Percentiles rank a stretch among this genome's conserved stretches.
Conservation (phyloP, 2,113 vertebrate genomes). For the Raja brachyura region DNA sequence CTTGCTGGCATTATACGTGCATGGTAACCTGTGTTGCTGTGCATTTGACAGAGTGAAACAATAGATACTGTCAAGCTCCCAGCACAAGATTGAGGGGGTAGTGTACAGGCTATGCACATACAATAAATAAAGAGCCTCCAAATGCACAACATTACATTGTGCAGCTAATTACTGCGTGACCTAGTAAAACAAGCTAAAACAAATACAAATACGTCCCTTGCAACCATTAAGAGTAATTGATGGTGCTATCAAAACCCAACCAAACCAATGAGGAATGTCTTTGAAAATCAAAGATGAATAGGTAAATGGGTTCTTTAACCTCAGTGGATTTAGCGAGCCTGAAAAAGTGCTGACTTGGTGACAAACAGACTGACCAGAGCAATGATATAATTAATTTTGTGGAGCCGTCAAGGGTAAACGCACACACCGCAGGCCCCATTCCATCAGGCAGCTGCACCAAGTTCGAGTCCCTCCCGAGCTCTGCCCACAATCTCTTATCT, state of each 20-base stretch:
- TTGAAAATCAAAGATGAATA: slow-evolving; percentile 60
- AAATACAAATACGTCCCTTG: slow-evolving; percentile 60
- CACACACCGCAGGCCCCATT: background rate
- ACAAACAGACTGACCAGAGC: slow-evolving; percentile 65
- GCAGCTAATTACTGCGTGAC: slow-evolving; percentile 58
- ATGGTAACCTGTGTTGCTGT: background rate
- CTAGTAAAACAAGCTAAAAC: slow-evolving; percentile 71
- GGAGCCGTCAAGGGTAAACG: slow-evolving; percentile 21
- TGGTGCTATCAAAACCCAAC: slow-evolving; percentile 59
- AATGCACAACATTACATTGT: slow-evolving; percentile 55
- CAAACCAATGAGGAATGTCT: slow-evolving; percentile 63
- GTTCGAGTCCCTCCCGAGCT: slow-evolving; percentile 2
- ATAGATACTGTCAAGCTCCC: slow-evolving; percentile 33
- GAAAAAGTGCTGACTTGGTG: slow-evolving; percentile 64
- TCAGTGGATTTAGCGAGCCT: slow-evolving; percentile 47
- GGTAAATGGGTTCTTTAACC: slow-evolving; percentile 64
- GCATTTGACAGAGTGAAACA: slow-evolving; percentile 25
- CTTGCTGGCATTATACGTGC: background rate
- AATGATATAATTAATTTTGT: slow-evolving; percentile 38
- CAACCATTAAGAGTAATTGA: slow-evolving; percentile 66
- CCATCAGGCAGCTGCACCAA: slow-evolving; percentile 13
- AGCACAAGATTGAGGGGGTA: slow-evolving; percentile 40
- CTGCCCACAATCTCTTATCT: background rate
- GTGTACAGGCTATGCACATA: slow-evolving; percentile 34
- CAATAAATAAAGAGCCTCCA: slow-evolving; percentile 42